Percentiles rank a stretch among this genome's conserved stretches.
Conservation (phyloP, 2,888 invertebrate species). For the Pilophorus perplexus region DNA sequence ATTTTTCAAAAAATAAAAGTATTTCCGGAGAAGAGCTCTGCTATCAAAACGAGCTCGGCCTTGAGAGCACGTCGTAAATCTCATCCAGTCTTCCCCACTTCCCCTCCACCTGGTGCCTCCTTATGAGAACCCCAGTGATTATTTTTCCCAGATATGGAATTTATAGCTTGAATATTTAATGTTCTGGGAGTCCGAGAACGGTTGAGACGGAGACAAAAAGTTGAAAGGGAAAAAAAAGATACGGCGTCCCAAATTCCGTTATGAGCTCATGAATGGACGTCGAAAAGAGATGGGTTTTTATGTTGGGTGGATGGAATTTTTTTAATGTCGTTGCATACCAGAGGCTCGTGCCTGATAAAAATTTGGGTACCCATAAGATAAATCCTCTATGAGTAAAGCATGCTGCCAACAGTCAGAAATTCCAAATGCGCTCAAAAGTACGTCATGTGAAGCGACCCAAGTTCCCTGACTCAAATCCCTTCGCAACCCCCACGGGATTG, state of each 20-base stretch:
- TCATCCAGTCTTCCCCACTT: neutral
- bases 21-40: constrained; percentile 2
- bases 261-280: constrained; percentile 21
- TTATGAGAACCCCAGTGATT: constrained; percentile 26
- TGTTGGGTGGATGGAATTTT: neutral
- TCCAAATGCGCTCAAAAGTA: too few species aligned
- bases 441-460: too few species aligned
- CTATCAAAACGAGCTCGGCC: constrained; percentile 14
- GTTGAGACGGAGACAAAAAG: constrained; percentile 7
- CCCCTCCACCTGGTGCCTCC: too few species aligned
- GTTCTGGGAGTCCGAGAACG: constrained; percentile 12
- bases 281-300: neutral
- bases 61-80: constrained; percentile 14
- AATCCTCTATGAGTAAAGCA: too few species aligned
- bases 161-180: constrained; percentile 27
- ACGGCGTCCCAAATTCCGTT: constrained; percentile 10
- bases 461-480: too few species aligned
- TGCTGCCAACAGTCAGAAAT: too few species aligned
- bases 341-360: too few species aligned
- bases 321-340: neutral
- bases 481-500: too few species aligned
- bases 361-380: too few species aligned
- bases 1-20: too few species aligned
- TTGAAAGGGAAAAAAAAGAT: too few species aligned
- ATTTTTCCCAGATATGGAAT: constrained; percentile 30